Evolutionary conservation across 2,888 invertebrate species (phyloP).

Genomic region (Cistogaster globosa): DNA sequence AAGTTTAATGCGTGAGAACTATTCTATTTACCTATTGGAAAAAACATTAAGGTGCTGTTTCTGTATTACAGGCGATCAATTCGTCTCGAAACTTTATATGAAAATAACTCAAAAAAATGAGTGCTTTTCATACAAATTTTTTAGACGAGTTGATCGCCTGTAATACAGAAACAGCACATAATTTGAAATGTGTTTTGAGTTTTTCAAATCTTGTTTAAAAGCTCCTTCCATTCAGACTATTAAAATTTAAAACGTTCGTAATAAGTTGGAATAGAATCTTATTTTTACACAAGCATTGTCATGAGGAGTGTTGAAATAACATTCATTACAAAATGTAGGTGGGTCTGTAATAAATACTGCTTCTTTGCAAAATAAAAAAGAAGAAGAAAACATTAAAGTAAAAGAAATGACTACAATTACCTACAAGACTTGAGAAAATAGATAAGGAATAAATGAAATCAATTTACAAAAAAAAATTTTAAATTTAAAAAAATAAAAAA

Average conservation of each 20-base stretch:
- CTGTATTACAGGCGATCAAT: no score
- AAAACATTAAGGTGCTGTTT: no score
- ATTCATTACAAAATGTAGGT: constrained; percentile 40
- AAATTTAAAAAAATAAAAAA: constrained; percentile 37
- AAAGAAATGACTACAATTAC: constrained; percentile 58
- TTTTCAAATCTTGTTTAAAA: not conserved
- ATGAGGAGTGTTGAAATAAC: not conserved
- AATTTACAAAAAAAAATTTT: constrained; percentile 11
- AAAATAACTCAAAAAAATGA: no score
- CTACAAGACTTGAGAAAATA: constrained; percentile 39
- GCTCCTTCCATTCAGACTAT: not conserved
- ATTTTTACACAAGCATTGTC: constrained; percentile 11
- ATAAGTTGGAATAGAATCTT: constrained; percentile 15
- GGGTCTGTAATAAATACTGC: constrained; percentile 50
- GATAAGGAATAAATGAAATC: constrained; percentile 33
- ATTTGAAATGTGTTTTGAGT: no score
- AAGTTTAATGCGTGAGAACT: no score
- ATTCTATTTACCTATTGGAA: no score
- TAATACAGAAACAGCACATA: no score
- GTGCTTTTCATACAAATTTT: no score
- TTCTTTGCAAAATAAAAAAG: constrained; percentile 39
- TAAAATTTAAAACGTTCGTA: constrained; percentile 7
- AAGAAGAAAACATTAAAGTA: constrained; percentile 19
- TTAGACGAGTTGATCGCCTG: no score
- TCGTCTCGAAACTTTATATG: no score